Percentiles rank a stretch among this genome's conserved stretches.
These are phyloP conservation scores for Amphimallon solstitiale DNA, from an alignment of 2,888 invertebrate genomes.

Conservation along the genomic window DNA sequence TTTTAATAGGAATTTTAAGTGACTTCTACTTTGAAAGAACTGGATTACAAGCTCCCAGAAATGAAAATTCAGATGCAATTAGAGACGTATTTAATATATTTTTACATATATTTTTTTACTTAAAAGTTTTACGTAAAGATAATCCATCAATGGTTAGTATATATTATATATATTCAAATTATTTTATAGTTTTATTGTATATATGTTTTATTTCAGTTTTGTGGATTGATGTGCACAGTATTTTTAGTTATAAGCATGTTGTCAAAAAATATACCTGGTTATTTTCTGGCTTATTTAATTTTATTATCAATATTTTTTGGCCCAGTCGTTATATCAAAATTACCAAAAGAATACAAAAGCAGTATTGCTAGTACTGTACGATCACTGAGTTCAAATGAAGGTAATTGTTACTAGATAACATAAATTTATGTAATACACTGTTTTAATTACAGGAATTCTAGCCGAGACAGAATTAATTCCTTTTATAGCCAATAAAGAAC, in stretches of 20 bases:
- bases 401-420: slow-evolving; percentile 39
- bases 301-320: slow-evolving; percentile 53
- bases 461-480: slow-evolving; percentile 62
- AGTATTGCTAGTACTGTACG: slow-evolving; percentile 47
- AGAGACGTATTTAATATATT: slow-evolving; percentile 47
- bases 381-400: slow-evolving; percentile 49
- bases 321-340: slow-evolving; percentile 50
- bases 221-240: slow-evolving; percentile 55
- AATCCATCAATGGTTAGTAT: slow-evolving; percentile 59
- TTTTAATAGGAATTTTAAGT: slow-evolving; percentile 54
- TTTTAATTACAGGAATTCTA: slow-evolving; percentile 51
- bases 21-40: slow-evolving; percentile 53
- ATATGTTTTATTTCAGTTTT: slow-evolving; percentile 58
- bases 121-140: slow-evolving; percentile 56
- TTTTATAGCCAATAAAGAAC: slow-evolving; percentile 55
- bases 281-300: slow-evolving; percentile 53
- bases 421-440: neutral
- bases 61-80: slow-evolving; percentile 48
- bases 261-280: slow-evolving; percentile 58
- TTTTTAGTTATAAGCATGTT: slow-evolving; percentile 57
- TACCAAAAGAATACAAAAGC: slow-evolving; percentile 51
- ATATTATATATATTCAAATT: neutral
- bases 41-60: slow-evolving; percentile 44
- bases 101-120: slow-evolving; percentile 46
- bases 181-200: neutral